Evolutionary conservation across 1,140 invertebrate species (phyloP), one percentile per base, ranked within the genome.

Genomic region (Zaprionus lachaisei): DNA sequence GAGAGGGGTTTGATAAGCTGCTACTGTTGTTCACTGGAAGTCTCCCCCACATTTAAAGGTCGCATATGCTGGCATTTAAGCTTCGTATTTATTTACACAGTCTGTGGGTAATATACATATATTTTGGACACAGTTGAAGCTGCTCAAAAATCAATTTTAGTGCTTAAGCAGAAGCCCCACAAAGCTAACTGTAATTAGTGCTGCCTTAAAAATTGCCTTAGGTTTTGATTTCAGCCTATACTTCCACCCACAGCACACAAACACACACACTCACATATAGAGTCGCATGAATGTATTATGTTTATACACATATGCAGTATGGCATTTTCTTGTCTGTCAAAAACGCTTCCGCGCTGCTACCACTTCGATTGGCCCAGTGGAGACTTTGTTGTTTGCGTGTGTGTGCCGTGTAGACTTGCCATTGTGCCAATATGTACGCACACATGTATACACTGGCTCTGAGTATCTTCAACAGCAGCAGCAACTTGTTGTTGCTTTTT

Each of bases 401-500:
- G 56, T 44, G 64, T 57, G 63, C 56, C 15, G 62, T 78, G 63
- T 67, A 77, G 66, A 81, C 58, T 79, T 58, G 65, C 71, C 57
- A 63, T 71, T 60, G 68, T 69, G 81, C 84, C 74, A 84, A 84
- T 87, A 77, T 56, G 22, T 22, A 12, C 9, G 20, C 9, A 47
- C 34, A 22, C 22, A 57, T 66, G 55, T 49, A 55, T 47, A 15
- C 67, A 26, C 28, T 70, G 70, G 34, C 81, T 77, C 69, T 80
- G 83, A 86, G 72, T 89, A 84, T 89, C 81, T 84, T 83, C 67
- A 72, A 57, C 69, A 69, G 58, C 72, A 80, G 14, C 68, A 63
- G 84, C 84, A 89, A 89, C 84, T 89, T 90, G 84, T 89, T 89
- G 84, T 89, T 89, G 84, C 74, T 77, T 74, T 81, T 69, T 68